Percentiles rank a stretch among this genome's conserved stretches.
Conservation (phyloP, 1,140 invertebrate genomes). For the Hyles vespertilio region DNA sequence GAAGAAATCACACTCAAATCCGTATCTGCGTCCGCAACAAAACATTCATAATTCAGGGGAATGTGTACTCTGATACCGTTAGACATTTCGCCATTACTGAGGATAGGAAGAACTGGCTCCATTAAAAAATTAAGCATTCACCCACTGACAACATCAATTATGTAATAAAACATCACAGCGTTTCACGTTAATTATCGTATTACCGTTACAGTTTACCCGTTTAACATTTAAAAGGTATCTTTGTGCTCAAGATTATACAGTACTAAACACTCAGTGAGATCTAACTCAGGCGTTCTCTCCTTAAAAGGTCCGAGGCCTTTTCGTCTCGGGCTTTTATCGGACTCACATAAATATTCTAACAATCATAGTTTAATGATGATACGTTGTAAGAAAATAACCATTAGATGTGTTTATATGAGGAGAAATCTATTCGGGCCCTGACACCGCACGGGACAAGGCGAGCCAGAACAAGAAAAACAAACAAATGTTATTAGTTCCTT, state of each 20-base stretch:
- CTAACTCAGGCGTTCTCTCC: background rate
- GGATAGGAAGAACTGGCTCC: slow-evolving; percentile 14
- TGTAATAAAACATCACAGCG: slow-evolving; percentile 23
- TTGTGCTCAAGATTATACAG: background rate
- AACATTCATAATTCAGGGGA: background rate
- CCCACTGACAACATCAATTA: slow-evolving; percentile 16
- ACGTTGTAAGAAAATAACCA: no score
- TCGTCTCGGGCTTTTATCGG: no score
- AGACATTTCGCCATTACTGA: slow-evolving; percentile 19
- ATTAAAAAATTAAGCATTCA: slow-evolving; percentile 27
- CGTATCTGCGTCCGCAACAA: no score
- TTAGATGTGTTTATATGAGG: no score
- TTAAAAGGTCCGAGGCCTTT: background rate
- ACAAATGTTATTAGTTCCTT: no score
- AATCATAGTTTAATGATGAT: no score
- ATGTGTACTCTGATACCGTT: slow-evolving; percentile 11
- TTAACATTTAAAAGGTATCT: slow-evolving; percentile 3
- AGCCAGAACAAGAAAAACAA: no score
- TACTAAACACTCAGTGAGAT: slow-evolving; percentile 2
- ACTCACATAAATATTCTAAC: no score
- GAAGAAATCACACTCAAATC: no score
- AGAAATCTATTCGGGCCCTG: no score
- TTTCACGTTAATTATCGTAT: slow-evolving; percentile 20
- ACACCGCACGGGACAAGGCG: no score
- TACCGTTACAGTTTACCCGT: slow-evolving; percentile 19